Percentiles rank a stretch among this genome's conserved stretches.
Evolutionary conservation across 92 coral and sea anemone genomes (phyloP).

Genomic region (Siderastrea radians): DNA sequence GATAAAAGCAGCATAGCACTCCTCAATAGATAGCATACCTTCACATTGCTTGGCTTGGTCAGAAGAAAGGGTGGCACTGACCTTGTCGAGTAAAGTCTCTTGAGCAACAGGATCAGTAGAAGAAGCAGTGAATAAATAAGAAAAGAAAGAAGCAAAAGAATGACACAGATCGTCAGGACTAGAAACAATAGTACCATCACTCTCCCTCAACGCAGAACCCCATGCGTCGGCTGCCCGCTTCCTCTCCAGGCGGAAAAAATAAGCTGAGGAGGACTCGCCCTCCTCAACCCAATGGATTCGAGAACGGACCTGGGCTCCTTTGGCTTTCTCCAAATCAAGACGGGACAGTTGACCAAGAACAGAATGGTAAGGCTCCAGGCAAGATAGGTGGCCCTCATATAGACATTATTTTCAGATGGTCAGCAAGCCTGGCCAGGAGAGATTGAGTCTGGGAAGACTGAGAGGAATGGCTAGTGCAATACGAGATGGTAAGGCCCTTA

Average conservation of each 20-base stretch:
- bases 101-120: slow-evolving; percentile 6
- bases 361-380: background rate
- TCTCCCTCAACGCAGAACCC: background rate
- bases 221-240: background rate
- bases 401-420: background rate
- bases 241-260: slow-evolving; percentile 19
- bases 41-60: slow-evolving; percentile 20
- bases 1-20: background rate
- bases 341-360: background rate
- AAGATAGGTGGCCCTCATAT: background rate
- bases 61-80: background rate
- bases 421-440: background rate
- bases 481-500: background rate
- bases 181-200: background rate
- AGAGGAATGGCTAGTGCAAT: background rate
- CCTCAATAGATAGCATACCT: slow-evolving; percentile 17
- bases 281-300: slow-evolving; percentile 45
- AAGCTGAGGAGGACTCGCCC: slow-evolving; percentile 54
- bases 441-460: background rate
- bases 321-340: background rate
- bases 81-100: background rate
- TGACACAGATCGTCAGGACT: background rate
- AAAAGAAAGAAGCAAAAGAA: background rate
- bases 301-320: slow-evolving; percentile 16
- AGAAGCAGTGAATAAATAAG: background rate